Evolutionary conservation across 2,888 invertebrate genomes (phyloP).

Genomic region (Onthophagus sagittarius): DNA sequence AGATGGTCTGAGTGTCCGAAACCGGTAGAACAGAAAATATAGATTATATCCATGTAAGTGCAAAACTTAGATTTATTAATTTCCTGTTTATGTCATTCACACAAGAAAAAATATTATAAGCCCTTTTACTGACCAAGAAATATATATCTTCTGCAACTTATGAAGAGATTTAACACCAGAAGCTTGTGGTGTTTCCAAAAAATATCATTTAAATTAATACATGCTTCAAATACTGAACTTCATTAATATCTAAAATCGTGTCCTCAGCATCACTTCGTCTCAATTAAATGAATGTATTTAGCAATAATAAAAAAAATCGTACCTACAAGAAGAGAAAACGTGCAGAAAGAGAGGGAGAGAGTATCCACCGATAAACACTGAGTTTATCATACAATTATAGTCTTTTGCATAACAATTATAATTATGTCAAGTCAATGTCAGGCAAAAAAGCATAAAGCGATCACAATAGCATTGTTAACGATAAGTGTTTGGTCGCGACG

Average conservation of each 20-base stretch:
- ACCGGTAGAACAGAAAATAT: no score
- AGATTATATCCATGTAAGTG: no score
- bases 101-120: no score
- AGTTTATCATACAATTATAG: conserved; percentile 1
- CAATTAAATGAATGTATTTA: background rate
- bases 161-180: no score
- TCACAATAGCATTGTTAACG: conserved; percentile 36
- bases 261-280: background rate
- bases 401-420: background rate
- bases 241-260: background rate
- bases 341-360: background rate
- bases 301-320: background rate
- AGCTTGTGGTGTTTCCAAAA: no score
- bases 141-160: no score
- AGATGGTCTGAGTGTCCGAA: no score
- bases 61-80: no score
- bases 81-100: no score
- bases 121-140: no score
- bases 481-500: conserved; percentile 26
- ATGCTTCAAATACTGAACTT: no score
- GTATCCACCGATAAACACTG: background rate
- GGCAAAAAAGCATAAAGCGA: conserved; percentile 30
- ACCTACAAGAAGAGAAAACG: conserved; percentile 3
- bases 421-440: background rate
- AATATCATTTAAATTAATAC: no score